Evolutionary conservation across 2,888 invertebrate species (phyloP), one percentile per base, ranked within the genome.

Genomic region (Chrysotoxum bicinctum): DNA sequence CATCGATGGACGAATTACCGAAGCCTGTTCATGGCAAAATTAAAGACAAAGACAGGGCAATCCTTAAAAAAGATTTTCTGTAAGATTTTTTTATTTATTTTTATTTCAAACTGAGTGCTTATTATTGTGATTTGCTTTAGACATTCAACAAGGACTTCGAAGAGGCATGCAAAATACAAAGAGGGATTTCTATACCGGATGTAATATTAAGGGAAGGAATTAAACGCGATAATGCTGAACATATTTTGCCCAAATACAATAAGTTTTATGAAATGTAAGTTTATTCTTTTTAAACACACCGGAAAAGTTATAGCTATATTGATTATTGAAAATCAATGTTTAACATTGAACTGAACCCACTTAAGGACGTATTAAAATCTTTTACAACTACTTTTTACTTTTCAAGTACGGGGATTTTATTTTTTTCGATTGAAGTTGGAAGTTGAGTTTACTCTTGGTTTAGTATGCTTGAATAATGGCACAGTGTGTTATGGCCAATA

Each of bases 81-180:
- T 97, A 91, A 94, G 94, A 5, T 23, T 21, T 12, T n/a, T 14
- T 14, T 37, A n/a, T 37, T n/a, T 3, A 16, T 56, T n/a, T 14
- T 9, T 0, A 21, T 16, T 54, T 23, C 7, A 50, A 23, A 12
- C 10, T 7, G 4, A 40, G 8, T 48, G 5, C 12, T 32, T 14
- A 62, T 75, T 60, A 45, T n/a, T 10, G 35, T 52, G 56, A 7
- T 70, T 84, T 79, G 87, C 91, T 90, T 21, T 90, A 98, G 97
- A 96, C 96, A 64, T 99, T 99, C 92, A 98, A 99, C 92, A 97
- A 98, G 90, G 99, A 99, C 92, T 95, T 99, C 91, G 98, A 99
- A 90, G 98, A 98, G 89, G 94, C 96, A 14, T 94, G 95, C 2
- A 95, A 96, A 88, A 94, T 95, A 35, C 98, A 99, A 93, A 95